Percentiles rank a stretch among this genome's conserved stretches.
These are phyloP conservation scores for Drosophila formosana DNA, from an alignment of 2,888 invertebrate species.

Conservation along the genomic window DNA sequence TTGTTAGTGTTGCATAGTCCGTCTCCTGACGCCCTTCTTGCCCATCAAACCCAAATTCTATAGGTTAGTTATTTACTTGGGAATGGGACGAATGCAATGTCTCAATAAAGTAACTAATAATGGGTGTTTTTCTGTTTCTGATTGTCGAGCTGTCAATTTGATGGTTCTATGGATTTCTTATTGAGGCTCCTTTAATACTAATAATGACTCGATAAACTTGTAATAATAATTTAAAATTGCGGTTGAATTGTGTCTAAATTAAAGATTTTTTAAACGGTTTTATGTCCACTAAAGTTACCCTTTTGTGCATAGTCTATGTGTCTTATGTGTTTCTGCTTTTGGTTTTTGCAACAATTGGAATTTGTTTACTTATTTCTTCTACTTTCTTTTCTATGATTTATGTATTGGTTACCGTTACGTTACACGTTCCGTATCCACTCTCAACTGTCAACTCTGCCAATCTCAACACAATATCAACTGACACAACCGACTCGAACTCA, in stretches of 20 bases:
- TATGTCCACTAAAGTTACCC: conserved; percentile 11
- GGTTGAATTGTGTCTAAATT: background rate
- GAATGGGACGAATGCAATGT: conserved; percentile 34
- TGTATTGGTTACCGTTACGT: conserved; percentile 71
- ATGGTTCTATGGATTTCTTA: background rate
- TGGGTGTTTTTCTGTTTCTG: background rate
- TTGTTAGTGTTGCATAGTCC: background rate
- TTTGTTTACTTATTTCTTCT: conserved; percentile 81
- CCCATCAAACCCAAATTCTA: conserved; percentile 48
- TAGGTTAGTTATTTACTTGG: conserved; percentile 42
- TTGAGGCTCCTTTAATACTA: background rate
- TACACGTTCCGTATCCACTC: conserved; percentile 60
- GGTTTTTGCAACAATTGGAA: conserved; percentile 64
- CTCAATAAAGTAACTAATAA: conserved; percentile 1
- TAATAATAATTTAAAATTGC: no score
- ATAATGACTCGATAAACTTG: background rate
- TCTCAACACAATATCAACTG: conserved; percentile 21
- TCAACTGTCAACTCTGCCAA: conserved; percentile 64
- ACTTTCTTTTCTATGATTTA: conserved; percentile 81
- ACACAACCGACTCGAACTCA: conserved; percentile 28
- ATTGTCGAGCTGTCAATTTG: conserved; percentile 13
- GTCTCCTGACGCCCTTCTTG: background rate
- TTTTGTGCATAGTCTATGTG: conserved; percentile 3
- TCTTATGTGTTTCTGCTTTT: conserved; percentile 64
- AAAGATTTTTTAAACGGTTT: background rate